Conservation (phyloP, 92 coral and sea anemone genomes). For the Paragorgia papillata region DNA sequence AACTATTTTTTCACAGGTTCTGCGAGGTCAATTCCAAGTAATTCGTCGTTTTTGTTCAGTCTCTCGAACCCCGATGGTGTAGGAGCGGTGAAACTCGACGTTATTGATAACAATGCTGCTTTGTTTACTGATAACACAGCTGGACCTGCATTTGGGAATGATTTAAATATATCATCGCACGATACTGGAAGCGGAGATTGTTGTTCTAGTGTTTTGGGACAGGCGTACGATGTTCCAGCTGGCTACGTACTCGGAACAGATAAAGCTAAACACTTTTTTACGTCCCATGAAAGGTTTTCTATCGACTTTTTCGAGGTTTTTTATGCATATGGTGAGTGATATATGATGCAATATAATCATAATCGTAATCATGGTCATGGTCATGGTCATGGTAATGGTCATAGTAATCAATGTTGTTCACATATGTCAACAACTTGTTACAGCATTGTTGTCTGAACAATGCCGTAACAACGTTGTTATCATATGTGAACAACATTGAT, state of each 20-base stretch:
- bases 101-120: neutral
- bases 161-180: constrained; percentile 4
- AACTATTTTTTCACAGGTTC: constrained; percentile 23
- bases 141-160: constrained; percentile 34
- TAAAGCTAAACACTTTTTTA: constrained; percentile 16
- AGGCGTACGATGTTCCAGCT: constrained; percentile 9
- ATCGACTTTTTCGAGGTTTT: constrained; percentile 24
- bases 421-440: too few species aligned
- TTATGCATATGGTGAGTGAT: constrained; percentile 35
- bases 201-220: constrained; percentile 16
- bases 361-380: too few species aligned
- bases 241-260: neutral
- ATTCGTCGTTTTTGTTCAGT: constrained; percentile 35
- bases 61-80: constrained; percentile 14
- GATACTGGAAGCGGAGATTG: neutral
- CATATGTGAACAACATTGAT: too few species aligned
- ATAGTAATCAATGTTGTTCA: too few species aligned
- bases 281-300: neutral
- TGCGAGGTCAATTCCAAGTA: constrained; percentile 1
- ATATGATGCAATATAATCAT: too few species aligned
- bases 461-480: too few species aligned
- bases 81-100: constrained; percentile 13
- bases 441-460: too few species aligned
- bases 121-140: neutral
- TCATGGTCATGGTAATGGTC: too few species aligned